Base-by-base conservation (phyloP, 2,888 invertebrate species). In the Morpho achilles region DNA sequence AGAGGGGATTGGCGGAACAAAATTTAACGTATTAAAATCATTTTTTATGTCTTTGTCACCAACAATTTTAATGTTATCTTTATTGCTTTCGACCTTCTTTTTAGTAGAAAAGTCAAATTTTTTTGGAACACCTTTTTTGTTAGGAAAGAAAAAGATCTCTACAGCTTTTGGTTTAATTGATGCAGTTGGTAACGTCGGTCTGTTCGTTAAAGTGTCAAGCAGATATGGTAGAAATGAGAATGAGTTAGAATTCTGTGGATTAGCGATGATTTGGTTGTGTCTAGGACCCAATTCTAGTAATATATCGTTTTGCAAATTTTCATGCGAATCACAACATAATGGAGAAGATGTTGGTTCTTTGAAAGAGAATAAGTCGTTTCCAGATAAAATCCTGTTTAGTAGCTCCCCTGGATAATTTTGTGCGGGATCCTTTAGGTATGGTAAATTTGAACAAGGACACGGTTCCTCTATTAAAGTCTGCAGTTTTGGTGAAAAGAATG, bases 281-380 rank as follows among this genome's bases (percentile, higher is more conserved):
- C 75, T 81, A 0, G 82, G 75, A 3, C 69, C 66, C 8, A 85
- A 67, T 60, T 88, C 85, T 1, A 86, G 74, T 47, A 78, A 70
- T 1, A 84, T 65, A 7, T 82, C 80, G 61, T 87, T 86, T 43
- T 79, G 77, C 0, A 76, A 56, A 40, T 80, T 74, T 55, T 87
- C 88, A 53, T 82, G 84, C 2, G 88, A 86, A 10, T 81, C 79
- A 60, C 89, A 89, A 64, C 89, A 89, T 7, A 75, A 55, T 0
- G 75, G 61, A 0, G 86, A 84, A 3, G 72, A 68, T 1, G 67
- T 23, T 6, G 78, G 75, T 7, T 84, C 80, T 61, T 77, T 82
- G 8, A 62, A 72, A 1, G 73, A 71, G 62, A 87, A 84, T 0
- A 85, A 62, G 39, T 85, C 80, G 49, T 80, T 82, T 61, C 73